A percentile compares a stretch with the other conserved stretches of the same genome.
phyloP scores from a whole-genome alignment of 1,140 invertebrate species.

The Scaptomyza hsui region DNA sequence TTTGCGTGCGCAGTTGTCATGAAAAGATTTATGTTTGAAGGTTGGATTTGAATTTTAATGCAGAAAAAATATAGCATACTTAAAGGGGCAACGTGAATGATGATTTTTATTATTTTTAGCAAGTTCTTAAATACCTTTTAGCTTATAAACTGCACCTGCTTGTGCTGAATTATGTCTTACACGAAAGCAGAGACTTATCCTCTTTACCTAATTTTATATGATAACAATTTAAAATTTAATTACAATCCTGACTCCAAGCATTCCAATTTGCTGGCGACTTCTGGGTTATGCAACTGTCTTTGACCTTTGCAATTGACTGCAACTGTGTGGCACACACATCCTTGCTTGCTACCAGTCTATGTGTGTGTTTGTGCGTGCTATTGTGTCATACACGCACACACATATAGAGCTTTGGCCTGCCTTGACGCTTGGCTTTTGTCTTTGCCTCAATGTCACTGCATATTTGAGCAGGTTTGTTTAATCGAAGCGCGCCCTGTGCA shows the following conservation, averaged over 20 bases:
- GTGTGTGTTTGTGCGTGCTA: conserved; percentile 7
- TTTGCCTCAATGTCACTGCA: conserved; percentile 77
- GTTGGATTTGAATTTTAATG: neutral
- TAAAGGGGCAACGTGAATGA: too few species aligned
- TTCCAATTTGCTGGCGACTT: neutral
- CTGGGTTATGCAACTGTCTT: conserved; percentile 31
- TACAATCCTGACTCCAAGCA: too few species aligned
- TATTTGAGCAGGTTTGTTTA: conserved; percentile 77
- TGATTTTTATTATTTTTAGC: too few species aligned
- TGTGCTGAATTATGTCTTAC: too few species aligned
- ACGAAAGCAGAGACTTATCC: too few species aligned
- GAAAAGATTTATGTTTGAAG: neutral
- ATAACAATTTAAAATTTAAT: too few species aligned
- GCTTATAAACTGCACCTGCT: too few species aligned
- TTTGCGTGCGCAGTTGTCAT: too few species aligned
- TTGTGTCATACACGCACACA: conserved; percentile 8
- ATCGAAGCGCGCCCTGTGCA: conserved; percentile 62
- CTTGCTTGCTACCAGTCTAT: neutral
- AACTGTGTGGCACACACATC: conserved; percentile 7
- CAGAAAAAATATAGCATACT: too few species aligned
- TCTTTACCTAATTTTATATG: too few species aligned
- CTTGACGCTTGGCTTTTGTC: conserved; percentile 36
- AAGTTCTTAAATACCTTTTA: too few species aligned
- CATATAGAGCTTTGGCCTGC: conserved; percentile 1
- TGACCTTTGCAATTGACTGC: conserved; percentile 36